Conservation (phyloP, 2,888 invertebrate species). For the Amorpha juglandis region DNA sequence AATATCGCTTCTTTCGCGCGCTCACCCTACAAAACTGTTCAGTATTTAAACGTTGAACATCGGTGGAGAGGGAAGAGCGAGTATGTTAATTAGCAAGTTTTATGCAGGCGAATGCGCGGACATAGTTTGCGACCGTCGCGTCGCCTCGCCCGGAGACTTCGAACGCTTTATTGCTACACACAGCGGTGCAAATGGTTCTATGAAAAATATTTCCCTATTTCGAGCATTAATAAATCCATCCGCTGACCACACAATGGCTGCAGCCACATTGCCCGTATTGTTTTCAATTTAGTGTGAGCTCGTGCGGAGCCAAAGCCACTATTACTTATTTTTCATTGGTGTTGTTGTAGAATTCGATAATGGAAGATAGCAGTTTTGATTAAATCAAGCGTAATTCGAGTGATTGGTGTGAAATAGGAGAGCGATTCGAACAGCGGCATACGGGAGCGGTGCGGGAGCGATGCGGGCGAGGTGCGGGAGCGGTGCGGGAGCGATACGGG, state of each 20-base stretch:
- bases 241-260: conserved; percentile 25
- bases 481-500: conserved; percentile 9
- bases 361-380: conserved; percentile 22
- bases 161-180: conserved; percentile 46
- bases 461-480: not conserved
- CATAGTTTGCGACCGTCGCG: conserved; percentile 47
- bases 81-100: conserved; percentile 63
- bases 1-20: conserved; percentile 43
- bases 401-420: not conserved
- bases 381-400: conserved; percentile 26
- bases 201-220: conserved; percentile 43
- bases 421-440: not conserved
- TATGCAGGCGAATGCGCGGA: conserved; percentile 49
- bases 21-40: conserved; percentile 43
- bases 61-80: conserved; percentile 39
- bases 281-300: conserved; percentile 20
- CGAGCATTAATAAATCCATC: conserved; percentile 24
- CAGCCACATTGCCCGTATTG: conserved; percentile 24
- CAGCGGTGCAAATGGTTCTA: conserved; percentile 35
- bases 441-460: not conserved
- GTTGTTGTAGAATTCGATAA: conserved; percentile 16
- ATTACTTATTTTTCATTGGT: conserved; percentile 20
- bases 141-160: conserved; percentile 33
- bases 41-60: conserved; percentile 50
- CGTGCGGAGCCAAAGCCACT: conserved; percentile 13